phyloP scores from a whole-genome alignment of 2,888 invertebrate species.

The Epinotia ramella region DNA sequence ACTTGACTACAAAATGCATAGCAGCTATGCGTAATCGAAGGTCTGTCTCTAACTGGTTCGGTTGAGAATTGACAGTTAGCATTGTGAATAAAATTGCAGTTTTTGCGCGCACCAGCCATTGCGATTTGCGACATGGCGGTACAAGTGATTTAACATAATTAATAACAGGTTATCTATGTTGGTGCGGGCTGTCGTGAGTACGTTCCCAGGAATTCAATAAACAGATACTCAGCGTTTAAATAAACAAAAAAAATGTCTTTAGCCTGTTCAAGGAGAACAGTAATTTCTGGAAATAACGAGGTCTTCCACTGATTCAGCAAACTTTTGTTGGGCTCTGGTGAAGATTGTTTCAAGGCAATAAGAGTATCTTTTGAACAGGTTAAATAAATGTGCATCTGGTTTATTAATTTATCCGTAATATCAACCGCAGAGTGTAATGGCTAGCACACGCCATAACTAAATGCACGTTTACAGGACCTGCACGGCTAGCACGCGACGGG shows the following conservation, averaged over 20 bases:
- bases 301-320: not conserved
- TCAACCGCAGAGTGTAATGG: no score
- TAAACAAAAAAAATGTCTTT: not conserved
- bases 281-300: not conserved
- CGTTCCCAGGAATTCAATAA: not conserved
- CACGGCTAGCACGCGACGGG: no score
- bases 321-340: not conserved
- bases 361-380: not conserved
- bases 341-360: not conserved
- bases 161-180: constrained; percentile 28
- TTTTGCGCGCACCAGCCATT: constrained; percentile 61
- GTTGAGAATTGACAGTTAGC: not conserved
- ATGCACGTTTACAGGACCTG: no score
- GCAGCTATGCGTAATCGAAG: not conserved
- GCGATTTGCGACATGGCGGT: constrained; percentile 55
- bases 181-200: not conserved
- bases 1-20: constrained; percentile 6
- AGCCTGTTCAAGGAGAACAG: not conserved
- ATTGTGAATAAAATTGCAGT: constrained; percentile 53
- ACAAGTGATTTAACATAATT: constrained; percentile 46
- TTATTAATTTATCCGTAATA: no score
- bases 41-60: not conserved
- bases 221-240: not conserved
- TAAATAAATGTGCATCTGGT: not conserved
- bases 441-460: no score